Evolutionary conservation across 1,140 invertebrate genomes (phyloP).

Genomic region (Harlomillsia oculata): DNA sequence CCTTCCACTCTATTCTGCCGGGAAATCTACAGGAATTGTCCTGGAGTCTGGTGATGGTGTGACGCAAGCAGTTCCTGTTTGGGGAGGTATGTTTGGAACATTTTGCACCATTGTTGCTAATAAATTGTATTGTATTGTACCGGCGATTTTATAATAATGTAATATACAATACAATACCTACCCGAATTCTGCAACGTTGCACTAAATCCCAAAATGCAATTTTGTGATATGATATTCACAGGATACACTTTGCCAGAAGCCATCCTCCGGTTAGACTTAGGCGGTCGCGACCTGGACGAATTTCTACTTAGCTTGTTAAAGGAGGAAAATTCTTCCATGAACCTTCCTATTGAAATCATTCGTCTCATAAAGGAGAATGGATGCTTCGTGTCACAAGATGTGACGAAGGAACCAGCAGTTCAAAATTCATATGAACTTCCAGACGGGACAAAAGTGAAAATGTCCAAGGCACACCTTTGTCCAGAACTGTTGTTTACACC

Average conservation of each 20-base stretch:
- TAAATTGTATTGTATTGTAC: too few species aligned
- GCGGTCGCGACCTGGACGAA: slow-evolving; percentile 4
- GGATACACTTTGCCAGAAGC: slow-evolving; percentile 18
- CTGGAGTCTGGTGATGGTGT: slow-evolving; percentile 17
- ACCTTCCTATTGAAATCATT: slow-evolving; percentile 7
- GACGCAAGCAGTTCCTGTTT: slow-evolving; percentile 7
- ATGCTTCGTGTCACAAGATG: neutral
- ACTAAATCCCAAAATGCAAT: too few species aligned
- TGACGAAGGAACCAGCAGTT: neutral
- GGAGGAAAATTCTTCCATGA: neutral
- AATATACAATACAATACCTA: too few species aligned
- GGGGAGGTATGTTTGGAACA: slow-evolving; percentile 15
- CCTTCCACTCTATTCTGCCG: slow-evolving; percentile 15
- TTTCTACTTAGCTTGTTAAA: neutral
- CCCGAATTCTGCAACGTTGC: too few species aligned
- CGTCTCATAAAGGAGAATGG: slow-evolving; percentile 15
- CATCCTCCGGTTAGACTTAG: slow-evolving; percentile 2
- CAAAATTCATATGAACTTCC: neutral
- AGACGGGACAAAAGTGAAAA: slow-evolving; percentile 9
- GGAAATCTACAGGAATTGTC: slow-evolving; percentile 14
- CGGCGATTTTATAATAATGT: too few species aligned
- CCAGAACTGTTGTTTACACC: slow-evolving; percentile 19
- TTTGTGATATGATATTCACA: neutral
- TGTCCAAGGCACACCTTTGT: neutral
- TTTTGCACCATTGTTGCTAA: too few species aligned